Conservation (phyloP, 92 coral and sea anemone species). For the Micromussa lordhowensis region DNA sequence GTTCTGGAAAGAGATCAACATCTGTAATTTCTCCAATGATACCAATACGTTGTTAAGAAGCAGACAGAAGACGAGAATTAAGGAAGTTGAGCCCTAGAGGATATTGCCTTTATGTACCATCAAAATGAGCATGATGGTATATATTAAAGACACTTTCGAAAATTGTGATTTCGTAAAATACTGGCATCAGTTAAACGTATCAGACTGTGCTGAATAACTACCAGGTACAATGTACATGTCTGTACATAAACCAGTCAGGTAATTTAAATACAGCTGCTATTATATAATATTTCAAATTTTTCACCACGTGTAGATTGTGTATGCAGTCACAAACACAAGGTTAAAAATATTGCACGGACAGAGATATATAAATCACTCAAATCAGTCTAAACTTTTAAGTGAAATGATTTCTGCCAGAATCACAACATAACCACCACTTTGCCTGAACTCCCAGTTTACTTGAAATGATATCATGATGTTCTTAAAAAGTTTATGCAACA, state of each 20-base stretch:
- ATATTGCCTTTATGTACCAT: background rate
- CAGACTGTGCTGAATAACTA: background rate
- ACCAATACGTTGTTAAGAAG: background rate
- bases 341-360: slow-evolving; percentile 2
- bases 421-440: background rate
- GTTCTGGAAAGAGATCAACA: background rate
- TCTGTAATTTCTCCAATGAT: background rate
- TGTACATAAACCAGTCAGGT: background rate
- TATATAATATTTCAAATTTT: background rate
- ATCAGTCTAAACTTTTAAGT: background rate
- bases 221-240: background rate
- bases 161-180: background rate
- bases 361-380: background rate
- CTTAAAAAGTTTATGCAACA: background rate
- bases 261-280: background rate
- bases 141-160: background rate
- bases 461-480: background rate
- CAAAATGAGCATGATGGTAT: background rate
- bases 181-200: too few species aligned
- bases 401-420: background rate
- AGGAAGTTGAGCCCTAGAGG: background rate
- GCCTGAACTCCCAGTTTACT: background rate
- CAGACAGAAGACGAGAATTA: background rate
- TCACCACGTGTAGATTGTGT: background rate
- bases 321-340: background rate